Evolutionary conservation across 92 coral and sea anemone genomes (phyloP), one percentile per base, ranked within the genome.

Genomic region (Scolanthus callimorphus): DNA sequence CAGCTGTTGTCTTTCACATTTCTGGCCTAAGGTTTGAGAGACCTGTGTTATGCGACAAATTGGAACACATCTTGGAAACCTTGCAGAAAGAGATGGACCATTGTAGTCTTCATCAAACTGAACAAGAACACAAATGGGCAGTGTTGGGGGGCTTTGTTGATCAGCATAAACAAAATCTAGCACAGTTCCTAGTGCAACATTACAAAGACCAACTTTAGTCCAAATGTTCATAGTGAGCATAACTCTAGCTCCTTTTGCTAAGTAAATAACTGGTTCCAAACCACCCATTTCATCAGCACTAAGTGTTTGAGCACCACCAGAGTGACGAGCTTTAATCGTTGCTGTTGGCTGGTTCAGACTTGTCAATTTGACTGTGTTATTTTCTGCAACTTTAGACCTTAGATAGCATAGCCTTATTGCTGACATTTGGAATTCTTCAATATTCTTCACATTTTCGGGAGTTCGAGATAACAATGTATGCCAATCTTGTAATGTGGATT

Each of bases 41-140:
- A 71, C 29, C 51, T 70, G 73, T 20, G 79, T 70, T 44, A 70
- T 60, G 63, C 78, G 85, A 57, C 54, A 71, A 57, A 78, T 79
- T 71, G 85, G 79, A 63, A 79, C 70, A 59, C 85, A 79, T 55
- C 78, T 77, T 28, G 78, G 78, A 69, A 77, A 61, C 15, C 56
- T 59, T 4, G 55, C 44, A 47, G n/a, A n/a, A n/a, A n/a, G n/a
- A n/a, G n/a, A n/a, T n/a, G n/a, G n/a, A n/a, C n/a, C n/a, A n/a
- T n/a, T n/a, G n/a, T n/a, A n/a, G n/a, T n/a, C n/a, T n/a, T n/a
- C n/a, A n/a, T n/a, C n/a, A n/a, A n/a, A n/a, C n/a, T n/a, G n/a
- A n/a, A n/a, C n/a, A n/a, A n/a, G n/a, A n/a, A n/a, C n/a, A n/a
- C n/a, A n/a, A 34, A 34, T 34, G 15, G 41, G 41, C 41, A 34